Evolutionary conservation across 2,888 invertebrate genomes (phyloP), one percentile per base, ranked within the genome.

Genomic region (Ariolimax columbianus): DNA sequence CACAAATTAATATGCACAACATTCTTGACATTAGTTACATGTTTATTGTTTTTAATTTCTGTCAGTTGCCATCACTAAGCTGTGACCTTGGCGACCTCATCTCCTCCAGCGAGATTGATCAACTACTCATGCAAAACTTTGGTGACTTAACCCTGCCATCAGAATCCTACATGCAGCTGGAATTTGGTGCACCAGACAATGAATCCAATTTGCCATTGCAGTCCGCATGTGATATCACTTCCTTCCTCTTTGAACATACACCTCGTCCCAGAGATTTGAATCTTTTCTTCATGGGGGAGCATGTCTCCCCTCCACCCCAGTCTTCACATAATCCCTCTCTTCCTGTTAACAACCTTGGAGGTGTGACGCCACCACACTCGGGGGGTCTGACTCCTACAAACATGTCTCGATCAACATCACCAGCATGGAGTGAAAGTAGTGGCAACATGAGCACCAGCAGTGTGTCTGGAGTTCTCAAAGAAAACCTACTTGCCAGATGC

Each of bases 381-480:
- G 81, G 85, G 14, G 85, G 85, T 26, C 36, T 79, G 26, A 85
- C 85, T 26, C 85, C 85, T 36, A 66, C 68, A 38, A 81, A 75
- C 47, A 17, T 43, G 14, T 85, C 85, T 33, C 81, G 85, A 0
- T 59, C 85, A 43, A 47, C 77, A 14, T 85, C 85, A 9, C 85
- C 85, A n/a, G 66, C 85, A 30, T 85, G 85, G 85, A 85, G 85
- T 55, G 85, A 85, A 26, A 85, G 85, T 77, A 85, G 85, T 55
- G 85, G 85, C 59, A 85, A 33, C 77, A 66, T 85, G 81, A 85
- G 85, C 47, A 33, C 81, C 68, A 82, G 85, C 81, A 84, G 84
- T n/a, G 78, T 78, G 38, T 51, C 68, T 11, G 70, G 59, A 26
- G 33, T n/a, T 40, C 59, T 19, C 9, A 36, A 36, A 3, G 55